Conservation (phyloP, 2,797 vertebrate species). For the Eupleurogrammus muticus region DNA sequence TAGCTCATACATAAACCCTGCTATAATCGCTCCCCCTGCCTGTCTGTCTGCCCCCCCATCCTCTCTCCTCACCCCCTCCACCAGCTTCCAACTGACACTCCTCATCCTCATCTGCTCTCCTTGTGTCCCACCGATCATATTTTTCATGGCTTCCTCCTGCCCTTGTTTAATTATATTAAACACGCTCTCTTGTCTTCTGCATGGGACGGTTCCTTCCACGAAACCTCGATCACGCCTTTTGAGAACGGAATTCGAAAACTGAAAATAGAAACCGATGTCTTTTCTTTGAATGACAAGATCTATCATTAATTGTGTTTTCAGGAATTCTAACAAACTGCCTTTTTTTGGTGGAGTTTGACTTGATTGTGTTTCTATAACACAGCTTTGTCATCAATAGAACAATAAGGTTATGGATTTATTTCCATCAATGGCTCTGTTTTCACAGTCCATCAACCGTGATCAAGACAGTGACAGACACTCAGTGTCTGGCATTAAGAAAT, state of each 20-base stretch:
- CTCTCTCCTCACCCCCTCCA: slow-evolving; percentile 48
- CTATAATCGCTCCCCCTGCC: slow-evolving; percentile 84
- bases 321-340: background rate
- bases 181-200: slow-evolving; percentile 3
- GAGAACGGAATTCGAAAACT: background rate
- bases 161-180: slow-evolving; percentile 19
- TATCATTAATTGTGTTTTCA: background rate
- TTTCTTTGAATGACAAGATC: background rate
- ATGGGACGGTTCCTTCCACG: background rate
- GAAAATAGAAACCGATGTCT: background rate
- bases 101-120: slow-evolving; percentile 40
- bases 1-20: slow-evolving; percentile 91
- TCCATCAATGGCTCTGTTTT: background rate
- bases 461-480: background rate
- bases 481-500: background rate
- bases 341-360: background rate
- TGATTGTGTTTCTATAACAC: background rate
- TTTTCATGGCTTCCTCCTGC: slow-evolving; percentile 39
- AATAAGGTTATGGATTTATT: background rate
- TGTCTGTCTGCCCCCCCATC: slow-evolving; percentile 68
- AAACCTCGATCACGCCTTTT: background rate
- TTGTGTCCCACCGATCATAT: slow-evolving; percentile 44
- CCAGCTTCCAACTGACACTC: slow-evolving; percentile 44
- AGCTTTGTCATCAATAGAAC: background rate
- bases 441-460: slow-evolving; percentile 18